Percentiles rank a stretch among this genome's conserved stretches.
phyloP scores from a whole-genome alignment of 2,113 vertebrate species.

The Oreochromis niloticus region DNA sequence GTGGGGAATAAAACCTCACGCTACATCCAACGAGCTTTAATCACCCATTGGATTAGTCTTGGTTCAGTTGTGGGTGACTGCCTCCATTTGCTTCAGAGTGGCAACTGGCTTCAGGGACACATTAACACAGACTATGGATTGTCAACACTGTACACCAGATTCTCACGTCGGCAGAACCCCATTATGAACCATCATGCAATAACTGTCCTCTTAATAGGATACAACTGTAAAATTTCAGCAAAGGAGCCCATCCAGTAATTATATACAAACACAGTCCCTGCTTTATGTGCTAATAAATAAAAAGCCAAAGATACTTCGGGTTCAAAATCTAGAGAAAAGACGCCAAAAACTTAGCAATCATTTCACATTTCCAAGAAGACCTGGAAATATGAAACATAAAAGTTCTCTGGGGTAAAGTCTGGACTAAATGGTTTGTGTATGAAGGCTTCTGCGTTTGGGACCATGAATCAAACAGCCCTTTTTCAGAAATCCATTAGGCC shows the following conservation, averaged over 20 bases:
- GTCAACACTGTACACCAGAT: slow-evolving; percentile 54
- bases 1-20: background rate
- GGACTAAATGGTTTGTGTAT: slow-evolving; percentile 2
- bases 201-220: background rate
- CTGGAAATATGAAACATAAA: background rate
- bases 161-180: slow-evolving; percentile 50
- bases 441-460: background rate
- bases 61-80: slow-evolving; percentile 58
- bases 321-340: background rate
- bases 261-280: background rate
- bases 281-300: background rate
- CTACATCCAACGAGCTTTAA: slow-evolving; percentile 46
- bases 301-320: background rate
- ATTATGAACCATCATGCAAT: background rate
- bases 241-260: background rate
- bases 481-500: slow-evolving; percentile 38
- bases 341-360: background rate
- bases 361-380: slow-evolving; percentile 12
- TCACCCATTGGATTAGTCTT: slow-evolving; percentile 56
- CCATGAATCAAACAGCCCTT: slow-evolving; percentile 30
- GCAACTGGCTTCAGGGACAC: slow-evolving; percentile 66
- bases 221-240: background rate
- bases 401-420: background rate
- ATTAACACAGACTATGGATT: slow-evolving; percentile 58
- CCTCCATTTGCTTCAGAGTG: slow-evolving; percentile 54